Conservation (phyloP, 2,888 invertebrate genomes). For the Diplazon laetatorius region DNA sequence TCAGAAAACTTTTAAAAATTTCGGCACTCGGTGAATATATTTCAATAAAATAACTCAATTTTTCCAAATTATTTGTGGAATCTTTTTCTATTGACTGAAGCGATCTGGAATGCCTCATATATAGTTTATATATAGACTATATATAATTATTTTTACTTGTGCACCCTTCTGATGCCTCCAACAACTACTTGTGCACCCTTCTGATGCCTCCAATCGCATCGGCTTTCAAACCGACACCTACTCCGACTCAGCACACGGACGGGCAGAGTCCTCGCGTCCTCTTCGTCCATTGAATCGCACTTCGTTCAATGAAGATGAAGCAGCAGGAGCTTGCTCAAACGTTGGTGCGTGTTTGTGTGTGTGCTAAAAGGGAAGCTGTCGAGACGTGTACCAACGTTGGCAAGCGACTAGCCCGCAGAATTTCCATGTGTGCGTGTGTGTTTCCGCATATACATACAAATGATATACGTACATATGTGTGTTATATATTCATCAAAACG, state of each 20-base stretch:
- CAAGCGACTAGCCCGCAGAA: no score
- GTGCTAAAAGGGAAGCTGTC: constrained; percentile 69
- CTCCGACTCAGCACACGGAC: neutral
- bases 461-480: no score
- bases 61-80: no score
- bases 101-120: no score
- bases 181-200: constrained; percentile 1
- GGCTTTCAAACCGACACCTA: constrained; percentile 4
- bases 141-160: no score
- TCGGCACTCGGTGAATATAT: no score
- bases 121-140: no score
- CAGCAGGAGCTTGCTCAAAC: constrained; percentile 37
- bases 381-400: constrained; percentile 62
- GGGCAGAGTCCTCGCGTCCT: constrained; percentile 9
- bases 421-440: constrained; percentile 1
- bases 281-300: constrained; percentile 70
- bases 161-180: neutral
- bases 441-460: no score
- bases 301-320: constrained; percentile 65
- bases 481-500: neutral
- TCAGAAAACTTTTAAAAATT: no score
- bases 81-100: no score
- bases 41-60: no score
- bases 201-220: constrained; percentile 1
- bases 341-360: no score